These are phyloP conservation scores for Zaprionus kolodkinae DNA, from an alignment of 1,140 invertebrate species.

Conservation along the genomic window DNA sequence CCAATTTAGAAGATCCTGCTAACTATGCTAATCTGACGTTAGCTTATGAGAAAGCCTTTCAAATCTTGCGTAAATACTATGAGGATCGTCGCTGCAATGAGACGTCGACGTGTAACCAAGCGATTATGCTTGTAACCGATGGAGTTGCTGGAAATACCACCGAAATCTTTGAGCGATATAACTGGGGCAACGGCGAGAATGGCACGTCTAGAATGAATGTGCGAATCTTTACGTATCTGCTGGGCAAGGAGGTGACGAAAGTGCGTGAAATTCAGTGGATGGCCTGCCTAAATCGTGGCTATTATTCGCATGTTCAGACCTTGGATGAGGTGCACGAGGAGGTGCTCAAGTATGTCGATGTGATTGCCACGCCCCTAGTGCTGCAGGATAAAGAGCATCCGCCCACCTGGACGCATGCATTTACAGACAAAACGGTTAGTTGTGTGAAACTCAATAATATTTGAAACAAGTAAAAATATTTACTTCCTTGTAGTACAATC, in stretches of 20 bases:
- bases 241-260: slow-evolving; percentile 97
- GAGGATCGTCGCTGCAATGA: slow-evolving; percentile 86
- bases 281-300: slow-evolving; percentile 97
- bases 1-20: slow-evolving; percentile 87
- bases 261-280: slow-evolving; percentile 96
- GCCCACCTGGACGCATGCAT: slow-evolving; percentile 95
- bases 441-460: neutral
- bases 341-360: slow-evolving; percentile 95
- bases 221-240: slow-evolving; percentile 97
- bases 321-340: slow-evolving; percentile 97
- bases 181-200: slow-evolving; percentile 88
- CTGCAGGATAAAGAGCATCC: slow-evolving; percentile 91
- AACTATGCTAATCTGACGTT: slow-evolving; percentile 94
- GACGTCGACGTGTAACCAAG: slow-evolving; percentile 93
- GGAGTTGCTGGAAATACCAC: slow-evolving; percentile 96
- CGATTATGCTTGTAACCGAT: slow-evolving; percentile 99
- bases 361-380: slow-evolving; percentile 94
- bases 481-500: slow-evolving; percentile 68
- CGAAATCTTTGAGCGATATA: slow-evolving; percentile 94
- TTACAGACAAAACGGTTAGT: slow-evolving; percentile 91
- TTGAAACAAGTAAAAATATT: neutral
- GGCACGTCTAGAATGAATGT: slow-evolving; percentile 89
- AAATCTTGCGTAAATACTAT: slow-evolving; percentile 89
- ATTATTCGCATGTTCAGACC: slow-evolving; percentile 95
- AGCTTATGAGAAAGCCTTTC: slow-evolving; percentile 94